Conservation (phyloP, 2,113 vertebrate species). For the Dissostichus mawsoni region DNA sequence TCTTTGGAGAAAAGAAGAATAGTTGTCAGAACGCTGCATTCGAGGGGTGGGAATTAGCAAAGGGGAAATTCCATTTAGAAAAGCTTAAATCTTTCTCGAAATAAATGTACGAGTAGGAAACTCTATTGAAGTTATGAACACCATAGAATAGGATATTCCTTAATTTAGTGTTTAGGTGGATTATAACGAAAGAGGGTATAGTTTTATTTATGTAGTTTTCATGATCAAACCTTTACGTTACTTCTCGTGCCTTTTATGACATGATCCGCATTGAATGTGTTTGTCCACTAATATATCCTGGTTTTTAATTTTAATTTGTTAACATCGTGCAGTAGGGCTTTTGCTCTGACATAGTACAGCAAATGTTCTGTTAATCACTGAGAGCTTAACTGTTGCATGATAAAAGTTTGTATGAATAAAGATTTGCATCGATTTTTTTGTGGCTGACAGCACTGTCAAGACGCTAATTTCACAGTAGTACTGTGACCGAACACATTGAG, state of each 20-base stretch:
- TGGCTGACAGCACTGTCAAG: background rate
- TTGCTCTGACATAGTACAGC: slow-evolving; percentile 1
- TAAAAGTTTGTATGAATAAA: background rate
- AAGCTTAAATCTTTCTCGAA: background rate
- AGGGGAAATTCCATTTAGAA: background rate
- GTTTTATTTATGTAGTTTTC: background rate
- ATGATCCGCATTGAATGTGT: background rate
- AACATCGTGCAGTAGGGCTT: background rate
- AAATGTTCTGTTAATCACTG: slow-evolving; percentile 3
- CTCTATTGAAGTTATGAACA: background rate
- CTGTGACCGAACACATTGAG: background rate
- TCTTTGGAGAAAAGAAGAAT: too few relatives aligned
- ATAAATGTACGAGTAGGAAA: background rate
- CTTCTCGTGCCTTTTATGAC: background rate
- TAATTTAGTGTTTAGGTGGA: background rate
- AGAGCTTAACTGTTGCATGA: background rate
- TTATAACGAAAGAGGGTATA: background rate
- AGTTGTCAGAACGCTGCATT: too few relatives aligned
- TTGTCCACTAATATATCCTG: background rate
- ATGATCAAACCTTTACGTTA: background rate
- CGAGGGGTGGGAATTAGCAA: too few relatives aligned
- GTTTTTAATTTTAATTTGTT: background rate
- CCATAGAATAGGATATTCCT: background rate
- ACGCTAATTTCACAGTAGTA: background rate
- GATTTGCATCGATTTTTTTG: background rate